Base-by-base conservation (phyloP, 2,113 vertebrate genomes). In the Amphiprion percula region DNA sequence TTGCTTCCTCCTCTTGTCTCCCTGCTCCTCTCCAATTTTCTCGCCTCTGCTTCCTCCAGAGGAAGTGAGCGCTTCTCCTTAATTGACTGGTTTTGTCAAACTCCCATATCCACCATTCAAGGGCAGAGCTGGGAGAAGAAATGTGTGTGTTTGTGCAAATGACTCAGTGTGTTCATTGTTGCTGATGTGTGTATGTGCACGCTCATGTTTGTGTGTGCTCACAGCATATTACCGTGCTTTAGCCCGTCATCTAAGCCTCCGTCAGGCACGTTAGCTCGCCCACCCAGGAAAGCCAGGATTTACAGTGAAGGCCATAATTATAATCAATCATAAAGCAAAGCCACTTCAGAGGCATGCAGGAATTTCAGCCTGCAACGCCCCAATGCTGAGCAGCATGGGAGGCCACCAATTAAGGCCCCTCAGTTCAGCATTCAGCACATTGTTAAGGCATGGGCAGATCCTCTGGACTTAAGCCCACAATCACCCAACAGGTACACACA, bases 61-160 rank as follows among this genome's bases (percentile, higher is more conserved):
- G 54, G 55, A 83, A 82, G 71, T 65, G 26, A 44, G 83, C 21
- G 41, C 68, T 50, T 83, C 74, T 72, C 49, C 37, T 72, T 89
- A 87, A 90, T 92, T 91, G 80, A 79, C 86, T 77, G 81, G 23
- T 85, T 84, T 86, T 84, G 83, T 89, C 79, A 83, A 80, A 86
- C 66, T 71, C 56, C 63, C 74, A 47, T 41, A 76, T 74, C 62
- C 69, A 71, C 68, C 41, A 47, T 62, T 87, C 49, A 83, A 82
- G 67, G 44, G 64, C 46, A 21, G 77, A 46, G 39, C 54, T 68
- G n/a, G 26, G 30, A 67, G n/a, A 76, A 24, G 46, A 78, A 53
- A 56, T 65, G 10, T 19, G n/a, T 10, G 44, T 59, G 33, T 10
- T 52, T 54, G 64, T 54, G 64, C 47, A 30, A 61, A 53, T 73